phyloP scores from a whole-genome alignment of 1,140 invertebrate species.

The Eulimnadia texana region DNA sequence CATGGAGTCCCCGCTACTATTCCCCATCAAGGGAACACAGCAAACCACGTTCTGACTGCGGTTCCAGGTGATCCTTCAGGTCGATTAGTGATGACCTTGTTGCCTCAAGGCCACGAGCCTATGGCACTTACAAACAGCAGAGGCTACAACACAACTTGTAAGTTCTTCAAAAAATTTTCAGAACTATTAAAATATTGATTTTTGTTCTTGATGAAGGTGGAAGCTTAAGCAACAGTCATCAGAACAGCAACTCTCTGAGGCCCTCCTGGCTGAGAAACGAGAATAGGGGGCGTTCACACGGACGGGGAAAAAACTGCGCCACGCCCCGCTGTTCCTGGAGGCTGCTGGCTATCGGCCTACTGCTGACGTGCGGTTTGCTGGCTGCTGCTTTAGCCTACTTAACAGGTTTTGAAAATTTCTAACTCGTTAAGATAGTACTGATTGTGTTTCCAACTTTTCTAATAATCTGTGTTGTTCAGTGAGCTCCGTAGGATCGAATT shows the following conservation, averaged over 20 bases:
- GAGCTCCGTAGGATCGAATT: conserved; percentile 8
- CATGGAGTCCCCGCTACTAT: background rate
- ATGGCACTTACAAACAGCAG: background rate
- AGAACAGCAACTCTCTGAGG: background rate
- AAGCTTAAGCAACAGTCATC: background rate
- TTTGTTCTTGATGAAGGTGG: background rate
- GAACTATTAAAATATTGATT: background rate
- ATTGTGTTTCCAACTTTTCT: background rate
- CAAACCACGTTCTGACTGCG: conserved; percentile 11
- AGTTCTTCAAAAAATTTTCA: too few species aligned
- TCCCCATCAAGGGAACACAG: background rate
- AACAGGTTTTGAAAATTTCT: conserved; percentile 8
- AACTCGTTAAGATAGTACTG: background rate
- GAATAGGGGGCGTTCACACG: background rate
- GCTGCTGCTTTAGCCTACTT: conserved; percentile 14
- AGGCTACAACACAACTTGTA: background rate
- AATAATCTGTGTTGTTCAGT: background rate
- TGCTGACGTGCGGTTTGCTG: conserved; percentile 10
- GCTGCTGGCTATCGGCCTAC: conserved; percentile 12
- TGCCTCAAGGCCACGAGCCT: conserved; percentile 11
- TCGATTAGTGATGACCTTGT: conserved; percentile 14
- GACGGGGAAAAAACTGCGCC: conserved; percentile 7
- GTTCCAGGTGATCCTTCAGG: conserved; percentile 14
- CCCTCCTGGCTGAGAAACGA: conserved; percentile 1
- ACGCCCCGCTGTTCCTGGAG: conserved; percentile 11